phyloP scores from a whole-genome alignment of 2,888 invertebrate genomes.

The Ormyrus rosae region DNA sequence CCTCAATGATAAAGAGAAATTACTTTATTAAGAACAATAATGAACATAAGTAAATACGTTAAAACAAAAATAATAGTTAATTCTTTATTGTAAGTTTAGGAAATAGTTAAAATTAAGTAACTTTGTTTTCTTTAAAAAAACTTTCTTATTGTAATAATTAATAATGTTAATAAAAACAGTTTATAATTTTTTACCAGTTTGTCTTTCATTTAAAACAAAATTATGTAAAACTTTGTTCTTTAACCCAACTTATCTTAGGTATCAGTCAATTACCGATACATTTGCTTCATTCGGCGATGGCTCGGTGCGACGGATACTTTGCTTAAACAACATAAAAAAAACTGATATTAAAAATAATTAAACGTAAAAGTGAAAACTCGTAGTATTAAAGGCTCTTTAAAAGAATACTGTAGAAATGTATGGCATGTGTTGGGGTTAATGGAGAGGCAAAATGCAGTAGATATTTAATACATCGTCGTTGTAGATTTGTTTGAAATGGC shows the following conservation, averaged over 20 bases:
- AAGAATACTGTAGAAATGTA: no score
- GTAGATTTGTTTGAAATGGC: no score
- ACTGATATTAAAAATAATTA: no score
- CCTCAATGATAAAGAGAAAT: slow-evolving; percentile 14
- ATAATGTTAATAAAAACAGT: slow-evolving; percentile 47
- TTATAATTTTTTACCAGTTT: slow-evolving; percentile 35
- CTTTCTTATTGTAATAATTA: neutral
- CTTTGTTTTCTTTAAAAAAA: neutral
- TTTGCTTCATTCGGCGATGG: slow-evolving; percentile 6
- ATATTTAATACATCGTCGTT: no score
- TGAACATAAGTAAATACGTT: neutral
- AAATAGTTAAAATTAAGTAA: neutral
- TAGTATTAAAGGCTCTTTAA: no score
- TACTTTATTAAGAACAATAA: slow-evolving; percentile 23
- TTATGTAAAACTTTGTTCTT: slow-evolving; percentile 1
- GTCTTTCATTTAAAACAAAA: slow-evolving; percentile 38
- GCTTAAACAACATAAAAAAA: neutral
- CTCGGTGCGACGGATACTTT: neutral
- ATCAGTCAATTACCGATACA: slow-evolving; percentile 54
- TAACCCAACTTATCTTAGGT: slow-evolving; percentile 8
- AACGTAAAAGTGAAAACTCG: no score
- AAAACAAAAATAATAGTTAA: slow-evolving; percentile 12
- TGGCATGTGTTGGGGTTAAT: no score
- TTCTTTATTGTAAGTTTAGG: slow-evolving; percentile 32
- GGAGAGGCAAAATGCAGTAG: no score